phyloP scores from a whole-genome alignment of 1,140 invertebrate species.

The Brachionus asplanchnoidis region DNA sequence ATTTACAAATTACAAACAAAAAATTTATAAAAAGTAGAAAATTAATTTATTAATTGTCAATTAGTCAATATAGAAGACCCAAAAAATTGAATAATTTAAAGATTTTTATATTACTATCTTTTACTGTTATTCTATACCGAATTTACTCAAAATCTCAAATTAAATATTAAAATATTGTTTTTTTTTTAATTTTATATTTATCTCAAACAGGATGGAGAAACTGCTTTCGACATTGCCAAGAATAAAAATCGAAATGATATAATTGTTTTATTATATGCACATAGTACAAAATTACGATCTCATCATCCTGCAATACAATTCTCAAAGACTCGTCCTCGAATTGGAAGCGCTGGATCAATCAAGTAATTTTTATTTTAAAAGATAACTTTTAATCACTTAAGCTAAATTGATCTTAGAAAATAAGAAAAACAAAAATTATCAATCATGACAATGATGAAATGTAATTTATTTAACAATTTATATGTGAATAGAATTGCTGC shows the following conservation, averaged over 20 bases:
- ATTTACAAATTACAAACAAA: too few relatives aligned
- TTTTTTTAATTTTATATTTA: not conserved
- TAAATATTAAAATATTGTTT: not conserved
- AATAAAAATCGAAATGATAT: constrained; percentile 41
- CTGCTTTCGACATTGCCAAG: constrained; percentile 33
- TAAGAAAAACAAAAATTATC: not conserved
- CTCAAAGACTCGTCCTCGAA: constrained; percentile 34
- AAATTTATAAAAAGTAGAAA: too few relatives aligned
- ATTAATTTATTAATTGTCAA: too few relatives aligned
- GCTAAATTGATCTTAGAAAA: not conserved
- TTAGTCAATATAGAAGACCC: too few relatives aligned
- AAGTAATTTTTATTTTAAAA: not conserved
- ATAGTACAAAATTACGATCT: constrained; percentile 25
- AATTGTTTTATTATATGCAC: constrained; percentile 37
- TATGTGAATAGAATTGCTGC: too few relatives aligned
- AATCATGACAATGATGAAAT: too few relatives aligned
- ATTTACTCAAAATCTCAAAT: too few relatives aligned
- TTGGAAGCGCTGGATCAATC: not conserved
- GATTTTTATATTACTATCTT: not conserved
- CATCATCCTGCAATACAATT: constrained; percentile 41
- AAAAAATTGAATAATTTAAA: too few relatives aligned
- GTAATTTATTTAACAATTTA: too few relatives aligned
- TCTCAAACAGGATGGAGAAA: constrained; percentile 20
- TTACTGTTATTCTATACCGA: not conserved
- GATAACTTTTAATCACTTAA: not conserved